Evolutionary conservation across 2,113 vertebrate genomes (phyloP).

Genomic region (Hemichromis elongatus): DNA sequence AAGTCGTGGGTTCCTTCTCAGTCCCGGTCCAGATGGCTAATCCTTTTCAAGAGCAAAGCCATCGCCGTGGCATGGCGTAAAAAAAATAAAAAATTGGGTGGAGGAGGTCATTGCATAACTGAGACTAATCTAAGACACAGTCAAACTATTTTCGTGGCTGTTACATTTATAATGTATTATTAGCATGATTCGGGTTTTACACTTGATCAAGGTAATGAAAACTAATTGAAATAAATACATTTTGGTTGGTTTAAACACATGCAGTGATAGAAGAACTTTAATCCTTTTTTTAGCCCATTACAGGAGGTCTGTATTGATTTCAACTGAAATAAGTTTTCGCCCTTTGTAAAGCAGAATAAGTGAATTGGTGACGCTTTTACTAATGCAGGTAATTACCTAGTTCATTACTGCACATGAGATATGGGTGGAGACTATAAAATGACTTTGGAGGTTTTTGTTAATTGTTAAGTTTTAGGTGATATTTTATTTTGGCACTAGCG

Average conservation of each 20-base stretch:
- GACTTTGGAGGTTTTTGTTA: background rate
- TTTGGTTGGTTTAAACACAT: background rate
- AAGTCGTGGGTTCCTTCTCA: background rate
- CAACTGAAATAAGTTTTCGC: background rate
- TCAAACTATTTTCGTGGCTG: background rate
- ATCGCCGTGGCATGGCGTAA: background rate
- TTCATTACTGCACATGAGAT: background rate
- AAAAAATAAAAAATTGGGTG: background rate
- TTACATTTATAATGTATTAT: background rate
- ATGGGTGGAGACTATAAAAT: background rate
- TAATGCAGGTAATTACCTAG: background rate
- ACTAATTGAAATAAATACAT: background rate
- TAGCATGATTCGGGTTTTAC: background rate
- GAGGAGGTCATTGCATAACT: slow-evolving; percentile 10
- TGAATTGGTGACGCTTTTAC: background rate
- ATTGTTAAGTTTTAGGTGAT: background rate
- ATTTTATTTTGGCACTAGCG: background rate
- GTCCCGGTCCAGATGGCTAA: slow-evolving; percentile 51
- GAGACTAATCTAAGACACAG: background rate
- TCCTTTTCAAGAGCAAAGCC: slow-evolving; percentile 30
- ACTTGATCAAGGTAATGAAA: background rate
- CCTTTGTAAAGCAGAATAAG: background rate
- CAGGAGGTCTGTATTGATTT: background rate
- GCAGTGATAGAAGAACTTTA: background rate
- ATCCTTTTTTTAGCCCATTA: background rate